Conservation (phyloP, 35 echinoderm and acorn worm species). For the Apostichopus parvimensis region DNA sequence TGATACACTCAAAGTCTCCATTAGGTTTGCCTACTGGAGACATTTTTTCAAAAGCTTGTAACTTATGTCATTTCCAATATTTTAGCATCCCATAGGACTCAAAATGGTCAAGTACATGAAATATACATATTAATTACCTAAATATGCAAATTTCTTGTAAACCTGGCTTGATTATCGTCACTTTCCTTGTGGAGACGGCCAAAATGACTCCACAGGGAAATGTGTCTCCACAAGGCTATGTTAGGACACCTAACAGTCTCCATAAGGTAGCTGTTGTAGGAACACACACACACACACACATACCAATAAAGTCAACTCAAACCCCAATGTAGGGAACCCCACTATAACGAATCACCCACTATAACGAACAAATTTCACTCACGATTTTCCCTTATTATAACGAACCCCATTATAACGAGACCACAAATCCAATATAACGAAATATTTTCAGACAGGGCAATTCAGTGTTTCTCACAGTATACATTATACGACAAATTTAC, state of each 20-base stretch:
- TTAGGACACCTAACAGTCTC: not conserved
- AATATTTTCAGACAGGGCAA: too few species aligned
- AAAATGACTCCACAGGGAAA: constrained; percentile 37
- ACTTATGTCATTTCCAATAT: not conserved
- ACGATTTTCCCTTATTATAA: too few species aligned
- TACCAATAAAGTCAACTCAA: too few species aligned
- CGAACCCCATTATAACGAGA: too few species aligned
- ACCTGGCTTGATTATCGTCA: not conserved
- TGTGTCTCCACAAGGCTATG: constrained; percentile 41
- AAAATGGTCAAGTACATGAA: not conserved
- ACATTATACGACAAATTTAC: too few species aligned
- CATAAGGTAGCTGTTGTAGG: constrained; percentile 24
- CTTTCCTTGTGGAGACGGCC: constrained; percentile 32
- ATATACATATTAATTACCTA: not conserved
- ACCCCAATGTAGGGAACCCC: too few species aligned
- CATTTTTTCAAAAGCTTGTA: not conserved
- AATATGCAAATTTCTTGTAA: not conserved
- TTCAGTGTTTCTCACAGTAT: too few species aligned
- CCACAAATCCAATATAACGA: too few species aligned
- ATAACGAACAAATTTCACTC: too few species aligned
- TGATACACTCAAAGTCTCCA: constrained; percentile 13
- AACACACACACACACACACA: constrained; percentile 3
- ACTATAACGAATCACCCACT: too few species aligned
- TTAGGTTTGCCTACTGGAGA: constrained; percentile 27
- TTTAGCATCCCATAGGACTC: not conserved